Base-by-base conservation (phyloP, 2,113 vertebrate genomes). In the Penelope pileata region DNA sequence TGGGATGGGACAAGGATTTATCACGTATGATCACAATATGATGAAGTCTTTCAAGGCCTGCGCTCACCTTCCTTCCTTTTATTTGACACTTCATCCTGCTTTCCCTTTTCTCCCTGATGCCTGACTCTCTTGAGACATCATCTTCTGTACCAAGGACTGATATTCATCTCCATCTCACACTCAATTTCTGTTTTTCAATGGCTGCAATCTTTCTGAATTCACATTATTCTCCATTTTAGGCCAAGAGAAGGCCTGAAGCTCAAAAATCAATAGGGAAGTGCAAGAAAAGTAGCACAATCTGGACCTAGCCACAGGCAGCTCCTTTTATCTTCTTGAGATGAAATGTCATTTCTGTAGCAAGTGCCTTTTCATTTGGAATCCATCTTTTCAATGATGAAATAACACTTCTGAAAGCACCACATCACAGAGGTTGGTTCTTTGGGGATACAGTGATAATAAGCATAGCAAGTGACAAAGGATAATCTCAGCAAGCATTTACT, bases 231-330 rank as follows among this genome's bases (percentile, higher is more conserved):
- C 48, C 48, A 26, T 91, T 94, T 91, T 72, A 95, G 64, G 40
- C 47, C 58, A 90, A 81, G 19, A 29, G n/a, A 93, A 91, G 56
- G 77, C 80, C 73, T 90, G 58, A 90, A 95, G 90, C 83, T 91
- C 56, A 96, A 88, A 94, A 95, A 96, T 97, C 96, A 94, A 95
- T 96, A 95, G 90, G 94, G 91, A 96, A 96, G 93, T 96, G 88
- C 85, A 94, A 94, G 86, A 91, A 95, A 93, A 91, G 83, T 84
- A 95, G 83, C 69, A 90, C 91, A 94, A 72, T 94, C 85, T 92
- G 81, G 88, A 93, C 90, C 90, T 93, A 95, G 80, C 91, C 85
- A 95, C 76, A 94, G 94, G 95, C 93, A 90, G 69, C 73, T 93
- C 51, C 95, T 96, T 96, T 97, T 94, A 95, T 97, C 92, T 96